phyloP scores from a whole-genome alignment of 2,797 vertebrate species.

The Peromyscus attwateri region DNA sequence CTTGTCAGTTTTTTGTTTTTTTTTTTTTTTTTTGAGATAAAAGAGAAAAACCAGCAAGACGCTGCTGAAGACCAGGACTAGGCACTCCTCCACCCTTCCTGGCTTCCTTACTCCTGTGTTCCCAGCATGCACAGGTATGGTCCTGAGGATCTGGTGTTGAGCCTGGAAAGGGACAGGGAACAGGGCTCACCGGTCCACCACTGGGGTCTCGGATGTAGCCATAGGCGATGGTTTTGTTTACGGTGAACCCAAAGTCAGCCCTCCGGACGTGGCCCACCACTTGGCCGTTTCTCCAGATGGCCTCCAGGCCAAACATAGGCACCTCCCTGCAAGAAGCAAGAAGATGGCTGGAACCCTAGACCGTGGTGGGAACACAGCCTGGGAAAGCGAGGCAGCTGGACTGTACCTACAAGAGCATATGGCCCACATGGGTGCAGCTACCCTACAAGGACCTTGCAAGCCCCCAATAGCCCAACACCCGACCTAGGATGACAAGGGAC shows the following conservation, averaged over 20 bases:
- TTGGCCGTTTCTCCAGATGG: slow-evolving; percentile 92
- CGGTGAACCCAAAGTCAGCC: slow-evolving; percentile 93
- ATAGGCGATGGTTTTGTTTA: slow-evolving; percentile 95
- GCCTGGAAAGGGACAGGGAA: no score
- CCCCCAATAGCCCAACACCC: rapidly evolving
- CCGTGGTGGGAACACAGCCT: neutral
- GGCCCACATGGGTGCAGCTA: neutral
- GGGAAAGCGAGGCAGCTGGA: neutral
- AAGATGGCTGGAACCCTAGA: neutral
- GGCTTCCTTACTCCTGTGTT: neutral
- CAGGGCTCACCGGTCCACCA: slow-evolving; percentile 91
- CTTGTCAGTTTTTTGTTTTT: neutral
- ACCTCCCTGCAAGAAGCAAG: slow-evolving; percentile 90
- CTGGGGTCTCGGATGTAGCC: slow-evolving; percentile 94
- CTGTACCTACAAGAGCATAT: rapidly evolving
- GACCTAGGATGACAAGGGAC: neutral
- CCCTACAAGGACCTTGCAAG: neutral
- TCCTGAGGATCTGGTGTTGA: neutral
- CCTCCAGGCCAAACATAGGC: slow-evolving; percentile 96
- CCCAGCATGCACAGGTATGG: neutral
- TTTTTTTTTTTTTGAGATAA: neutral
- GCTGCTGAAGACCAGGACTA: neutral
- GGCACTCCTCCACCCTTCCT: neutral
- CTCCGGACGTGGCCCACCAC: slow-evolving; percentile 95
- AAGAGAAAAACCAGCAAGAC: neutral